These are phyloP conservation scores for Clavelina lepadiformis DNA, from an alignment of 23 tunicate species.

Conservation along the genomic window DNA sequence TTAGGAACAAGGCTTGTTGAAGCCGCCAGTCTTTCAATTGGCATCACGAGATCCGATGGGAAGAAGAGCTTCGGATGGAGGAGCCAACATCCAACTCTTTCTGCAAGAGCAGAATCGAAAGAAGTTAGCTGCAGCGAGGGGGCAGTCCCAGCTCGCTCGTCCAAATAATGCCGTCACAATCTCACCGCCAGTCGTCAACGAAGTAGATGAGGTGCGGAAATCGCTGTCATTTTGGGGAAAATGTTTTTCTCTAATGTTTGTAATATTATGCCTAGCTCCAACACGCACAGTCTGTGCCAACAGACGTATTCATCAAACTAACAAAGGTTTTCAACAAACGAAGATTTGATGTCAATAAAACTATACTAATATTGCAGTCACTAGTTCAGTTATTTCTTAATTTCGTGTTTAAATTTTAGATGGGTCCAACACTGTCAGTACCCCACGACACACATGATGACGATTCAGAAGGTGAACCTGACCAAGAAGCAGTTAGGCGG, in stretches of 20 bases:
- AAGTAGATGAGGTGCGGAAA: slow-evolving; percentile 13
- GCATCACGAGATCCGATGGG: slow-evolving; percentile 76
- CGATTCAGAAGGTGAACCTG: slow-evolving; percentile 74
- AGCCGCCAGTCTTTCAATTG: slow-evolving; percentile 80
- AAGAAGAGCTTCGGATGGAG: slow-evolving; percentile 83
- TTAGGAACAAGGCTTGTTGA: slow-evolving; percentile 79
- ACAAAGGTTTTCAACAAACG: too few species aligned
- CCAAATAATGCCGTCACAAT: slow-evolving; percentile 4
- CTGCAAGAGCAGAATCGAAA: slow-evolving; percentile 45
- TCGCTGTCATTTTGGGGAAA: too few species aligned
- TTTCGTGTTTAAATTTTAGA: too few species aligned
- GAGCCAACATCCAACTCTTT: slow-evolving; percentile 86
- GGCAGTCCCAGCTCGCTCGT: slow-evolving; percentile 55
- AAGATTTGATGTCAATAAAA: too few species aligned
- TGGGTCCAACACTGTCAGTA: too few species aligned
- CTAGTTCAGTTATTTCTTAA: too few species aligned
- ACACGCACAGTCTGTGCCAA: too few species aligned
- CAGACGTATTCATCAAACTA: too few species aligned
- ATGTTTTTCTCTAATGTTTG: too few species aligned
- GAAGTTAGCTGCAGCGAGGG: slow-evolving; percentile 21
- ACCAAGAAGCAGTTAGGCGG: slow-evolving; percentile 79
- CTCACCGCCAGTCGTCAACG: slow-evolving; percentile 3
- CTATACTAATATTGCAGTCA: too few species aligned
- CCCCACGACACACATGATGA: slow-evolving; percentile 31
- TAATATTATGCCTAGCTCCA: too few species aligned